Conservation (phyloP, 1,140 invertebrate species). For the Adelges cooleyi region DNA sequence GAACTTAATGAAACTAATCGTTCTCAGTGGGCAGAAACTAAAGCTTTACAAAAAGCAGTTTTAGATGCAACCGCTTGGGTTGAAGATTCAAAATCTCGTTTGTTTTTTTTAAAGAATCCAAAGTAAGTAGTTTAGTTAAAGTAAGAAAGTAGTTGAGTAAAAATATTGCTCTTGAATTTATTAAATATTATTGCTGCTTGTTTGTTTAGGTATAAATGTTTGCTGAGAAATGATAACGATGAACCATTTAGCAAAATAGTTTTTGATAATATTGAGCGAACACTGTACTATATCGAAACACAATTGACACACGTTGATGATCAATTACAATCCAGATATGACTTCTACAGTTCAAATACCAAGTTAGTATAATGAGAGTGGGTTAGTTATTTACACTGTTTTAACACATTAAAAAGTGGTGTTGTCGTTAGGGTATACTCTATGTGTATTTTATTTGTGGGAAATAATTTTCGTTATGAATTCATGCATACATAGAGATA, state of each 20-base stretch:
- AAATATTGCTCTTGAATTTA: too few species aligned
- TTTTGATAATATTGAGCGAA: slow-evolving; percentile 23
- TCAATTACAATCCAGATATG: slow-evolving; percentile 16
- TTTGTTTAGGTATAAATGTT: slow-evolving; percentile 10
- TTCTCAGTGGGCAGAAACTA: slow-evolving; percentile 7
- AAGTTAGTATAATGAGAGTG: background rate
- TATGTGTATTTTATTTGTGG: too few species aligned
- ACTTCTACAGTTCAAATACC: background rate
- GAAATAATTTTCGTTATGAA: too few species aligned
- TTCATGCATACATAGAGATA: too few species aligned
- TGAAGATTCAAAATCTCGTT: slow-evolving; percentile 17
- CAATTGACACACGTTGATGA: slow-evolving; percentile 20
- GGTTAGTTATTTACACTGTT: background rate
- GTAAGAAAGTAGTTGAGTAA: background rate
- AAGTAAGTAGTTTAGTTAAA: slow-evolving; percentile 10
- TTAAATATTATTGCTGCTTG: background rate
- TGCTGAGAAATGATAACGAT: slow-evolving; percentile 17
- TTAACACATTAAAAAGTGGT: background rate
- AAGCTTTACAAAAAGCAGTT: slow-evolving; percentile 16
- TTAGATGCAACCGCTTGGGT: slow-evolving; percentile 18
- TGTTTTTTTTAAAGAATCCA: slow-evolving; percentile 22
- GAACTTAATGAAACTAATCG: slow-evolving; percentile 20
- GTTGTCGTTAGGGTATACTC: too few species aligned
- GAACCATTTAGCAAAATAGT: slow-evolving; percentile 16
- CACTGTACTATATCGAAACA: slow-evolving; percentile 19